Conservation (phyloP, 2,797 vertebrate genomes). For the Pseudochirops cupreus region DNA sequence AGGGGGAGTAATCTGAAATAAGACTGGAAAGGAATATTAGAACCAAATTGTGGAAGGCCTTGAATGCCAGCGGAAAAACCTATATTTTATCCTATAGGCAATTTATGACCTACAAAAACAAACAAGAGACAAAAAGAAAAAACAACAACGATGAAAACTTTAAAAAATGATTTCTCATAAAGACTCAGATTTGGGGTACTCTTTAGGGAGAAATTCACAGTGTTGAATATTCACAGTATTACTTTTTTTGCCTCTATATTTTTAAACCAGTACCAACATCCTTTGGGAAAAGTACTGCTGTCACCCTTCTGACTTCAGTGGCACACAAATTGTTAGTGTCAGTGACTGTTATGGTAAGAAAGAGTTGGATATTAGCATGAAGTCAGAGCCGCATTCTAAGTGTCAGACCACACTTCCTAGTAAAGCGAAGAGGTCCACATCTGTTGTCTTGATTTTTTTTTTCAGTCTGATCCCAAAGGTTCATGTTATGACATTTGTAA, state of each 20-base stretch:
- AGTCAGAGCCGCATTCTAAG: conserved; percentile 76
- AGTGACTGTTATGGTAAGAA: conserved; percentile 63
- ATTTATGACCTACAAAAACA: conserved; percentile 1
- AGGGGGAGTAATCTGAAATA: background rate
- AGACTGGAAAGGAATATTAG: background rate
- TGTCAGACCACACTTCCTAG: conserved; percentile 76
- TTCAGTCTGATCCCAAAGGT: conserved; percentile 82
- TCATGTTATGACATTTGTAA: conserved; percentile 84
- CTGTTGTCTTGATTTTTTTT: conserved; percentile 76
- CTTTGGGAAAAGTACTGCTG: conserved; percentile 46
- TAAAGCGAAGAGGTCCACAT: conserved; percentile 81
- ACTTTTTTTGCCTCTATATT: conserved; percentile 50
- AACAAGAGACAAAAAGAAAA: background rate
- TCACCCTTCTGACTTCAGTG: conserved; percentile 50
- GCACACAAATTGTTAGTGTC: conserved; percentile 61
- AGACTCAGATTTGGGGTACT: conserved; percentile 23
- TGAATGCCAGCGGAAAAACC: background rate
- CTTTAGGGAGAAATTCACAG: conserved; percentile 17
- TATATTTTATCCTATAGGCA: conserved; percentile 14
- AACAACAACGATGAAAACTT: background rate
- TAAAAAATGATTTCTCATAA: conserved; percentile 22
- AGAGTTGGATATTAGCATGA: conserved; percentile 71
- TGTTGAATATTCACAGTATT: conserved; percentile 8
- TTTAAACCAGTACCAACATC: conserved; percentile 71
- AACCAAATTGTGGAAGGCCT: background rate